phyloP scores from a whole-genome alignment of 64 coral and sea anemone genomes.

The Actinia tenebrosa region DNA sequence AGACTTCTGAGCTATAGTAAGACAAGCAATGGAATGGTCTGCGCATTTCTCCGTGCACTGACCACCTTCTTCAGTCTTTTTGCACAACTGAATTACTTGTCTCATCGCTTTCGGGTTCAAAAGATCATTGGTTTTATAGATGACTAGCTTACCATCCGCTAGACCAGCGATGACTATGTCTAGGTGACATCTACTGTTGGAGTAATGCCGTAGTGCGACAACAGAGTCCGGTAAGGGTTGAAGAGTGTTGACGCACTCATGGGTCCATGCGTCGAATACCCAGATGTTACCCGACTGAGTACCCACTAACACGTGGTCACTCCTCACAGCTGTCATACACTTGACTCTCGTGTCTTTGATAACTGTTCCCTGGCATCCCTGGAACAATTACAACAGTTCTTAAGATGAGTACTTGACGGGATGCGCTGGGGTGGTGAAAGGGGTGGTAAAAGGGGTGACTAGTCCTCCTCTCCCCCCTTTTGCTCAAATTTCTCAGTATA shows the following conservation, averaged over 20 bases:
- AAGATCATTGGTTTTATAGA: constrained; percentile 51
- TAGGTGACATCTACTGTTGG: constrained; percentile 1
- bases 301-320: constrained; percentile 75
- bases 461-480: no score
- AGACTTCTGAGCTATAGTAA: constrained; percentile 41
- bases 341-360: constrained; percentile 80
- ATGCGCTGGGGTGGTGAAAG: no score
- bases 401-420: background rate
- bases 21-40: constrained; percentile 47
- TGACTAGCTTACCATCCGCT: constrained; percentile 72
- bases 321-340: constrained; percentile 67
- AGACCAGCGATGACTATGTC: constrained; percentile 83
- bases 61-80: background rate
- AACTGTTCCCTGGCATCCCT: constrained; percentile 90
- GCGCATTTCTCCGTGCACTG: background rate
- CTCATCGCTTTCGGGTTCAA: constrained; percentile 26
- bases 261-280: constrained; percentile 77
- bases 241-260: constrained; percentile 46
- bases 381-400: background rate
- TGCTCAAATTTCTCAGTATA: no score
- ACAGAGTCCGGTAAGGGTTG: constrained; percentile 57
- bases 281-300: constrained; percentile 84
- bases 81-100: constrained; percentile 34
- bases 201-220: constrained; percentile 62
- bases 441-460: no score